These are phyloP conservation scores for Lordiphosa mommai DNA, from an alignment of 1,140 invertebrate genomes.

Conservation along the genomic window DNA sequence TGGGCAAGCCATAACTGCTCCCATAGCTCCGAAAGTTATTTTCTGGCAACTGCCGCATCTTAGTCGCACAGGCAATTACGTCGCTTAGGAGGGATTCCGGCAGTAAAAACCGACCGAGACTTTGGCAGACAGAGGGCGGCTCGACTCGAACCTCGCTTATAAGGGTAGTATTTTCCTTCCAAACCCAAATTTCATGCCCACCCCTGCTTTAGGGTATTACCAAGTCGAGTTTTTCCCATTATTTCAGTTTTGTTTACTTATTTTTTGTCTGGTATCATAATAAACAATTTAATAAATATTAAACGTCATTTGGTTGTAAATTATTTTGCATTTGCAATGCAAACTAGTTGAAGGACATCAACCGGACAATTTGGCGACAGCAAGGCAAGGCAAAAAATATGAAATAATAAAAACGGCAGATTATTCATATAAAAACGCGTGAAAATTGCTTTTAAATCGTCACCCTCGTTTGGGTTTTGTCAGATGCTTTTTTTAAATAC, in stretches of 20 bases:
- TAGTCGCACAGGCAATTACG: too few species aligned
- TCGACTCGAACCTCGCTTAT: too few species aligned
- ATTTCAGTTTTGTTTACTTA: background rate
- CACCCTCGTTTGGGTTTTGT: constrained; percentile 4
- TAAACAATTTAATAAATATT: constrained; percentile 34
- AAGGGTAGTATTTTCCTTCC: too few species aligned
- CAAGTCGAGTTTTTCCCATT: too few species aligned
- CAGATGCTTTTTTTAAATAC: constrained; percentile 23
- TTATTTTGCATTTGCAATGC: background rate
- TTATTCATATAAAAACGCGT: constrained; percentile 19
- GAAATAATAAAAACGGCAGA: constrained; percentile 5
- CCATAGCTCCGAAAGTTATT: too few species aligned
- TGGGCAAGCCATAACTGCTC: too few species aligned
- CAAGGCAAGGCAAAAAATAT: constrained; percentile 5
- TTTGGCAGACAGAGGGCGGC: too few species aligned
- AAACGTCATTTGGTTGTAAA: constrained; percentile 6
- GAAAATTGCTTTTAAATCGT: constrained; percentile 18
- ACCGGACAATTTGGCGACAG: constrained; percentile 23
- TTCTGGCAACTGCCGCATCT: too few species aligned
- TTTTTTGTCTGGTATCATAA: constrained; percentile 7
- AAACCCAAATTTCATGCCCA: too few species aligned
- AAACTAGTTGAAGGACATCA: constrained; percentile 3
- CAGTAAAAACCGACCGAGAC: too few species aligned
- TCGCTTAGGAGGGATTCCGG: too few species aligned
- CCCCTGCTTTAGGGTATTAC: too few species aligned